Base-by-base conservation (phyloP, 2,888 invertebrate species). In the Meliscaeva auricollis region DNA sequence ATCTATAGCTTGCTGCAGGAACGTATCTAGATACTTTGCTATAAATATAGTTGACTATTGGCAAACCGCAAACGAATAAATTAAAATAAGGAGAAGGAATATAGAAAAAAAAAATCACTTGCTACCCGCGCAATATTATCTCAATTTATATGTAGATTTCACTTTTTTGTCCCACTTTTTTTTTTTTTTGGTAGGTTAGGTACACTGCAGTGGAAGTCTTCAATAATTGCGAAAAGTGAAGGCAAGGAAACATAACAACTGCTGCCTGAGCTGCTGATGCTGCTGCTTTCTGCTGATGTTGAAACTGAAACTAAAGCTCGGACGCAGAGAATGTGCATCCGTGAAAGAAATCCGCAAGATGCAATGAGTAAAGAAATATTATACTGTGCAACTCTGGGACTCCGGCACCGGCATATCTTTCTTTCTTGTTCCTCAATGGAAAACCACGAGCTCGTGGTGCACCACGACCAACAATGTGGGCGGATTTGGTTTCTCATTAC, bases 61-160 rank as follows among this genome's bases (percentile, higher is more conserved):
- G 58, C 30, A 69, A 74, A 54, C 46, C 48, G 66, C 46, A 69
- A 78, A 48, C 46, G 62, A 81, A 81, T 81, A 75, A 81, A 64
- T 81, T 72, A 60, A 56, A 56, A 58, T 66, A 75, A 22, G 66
- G 50, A 35, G 52, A 35, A 38, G 38, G 3, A 54, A 54, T 41
- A 48, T 50, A 22, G 66, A 52, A 78, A 69, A 52, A 13, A 52
- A 38, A 64, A 69, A 46, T 56, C 50, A 58, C 41, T 60, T 79
- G 69, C 69, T 79, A 66, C 69, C 60, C 54, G 68, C 73, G 73
- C 82, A 78, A 79, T 79, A 70, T 52, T 70, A 66, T 79, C 83
- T 84, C 74, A 75, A 79, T 84, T 84, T 84, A 75, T 75, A 83
- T 84, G 74, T 75, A 52, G 79, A 84, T 84, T 79, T 83, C 30